Percentiles rank a stretch among this genome's conserved stretches.
These are phyloP conservation scores for Megaustenia siamemsis DNA, from an alignment of 2,888 invertebrate genomes.

Conservation along the genomic window DNA sequence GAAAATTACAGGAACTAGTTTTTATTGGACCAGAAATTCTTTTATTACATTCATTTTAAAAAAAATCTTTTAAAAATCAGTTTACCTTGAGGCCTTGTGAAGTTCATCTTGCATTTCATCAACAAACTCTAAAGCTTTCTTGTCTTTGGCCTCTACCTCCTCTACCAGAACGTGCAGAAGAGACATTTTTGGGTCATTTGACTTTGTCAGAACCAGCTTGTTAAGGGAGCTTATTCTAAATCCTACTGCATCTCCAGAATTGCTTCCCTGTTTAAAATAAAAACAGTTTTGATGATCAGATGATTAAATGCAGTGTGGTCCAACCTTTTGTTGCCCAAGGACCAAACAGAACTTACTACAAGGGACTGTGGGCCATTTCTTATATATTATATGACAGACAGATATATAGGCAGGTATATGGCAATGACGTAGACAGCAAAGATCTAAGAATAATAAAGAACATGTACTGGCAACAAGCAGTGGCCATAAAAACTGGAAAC, in stretches of 20 bases:
- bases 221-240: constrained; percentile 95
- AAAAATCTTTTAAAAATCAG: background rate
- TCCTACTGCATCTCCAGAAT: constrained; percentile 97
- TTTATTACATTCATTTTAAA: background rate
- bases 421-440: too few species aligned
- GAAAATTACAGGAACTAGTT: background rate
- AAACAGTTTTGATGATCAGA: background rate
- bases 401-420: too few species aligned
- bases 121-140: constrained; percentile 79
- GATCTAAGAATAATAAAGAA: too few species aligned
- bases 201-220: constrained; percentile 95
- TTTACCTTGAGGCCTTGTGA: constrained; percentile 72
- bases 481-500: too few species aligned
- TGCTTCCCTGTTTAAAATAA: constrained; percentile 86
- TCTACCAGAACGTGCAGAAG: constrained; percentile 96
- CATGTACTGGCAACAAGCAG: too few species aligned
- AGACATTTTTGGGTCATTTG: constrained; percentile 97
- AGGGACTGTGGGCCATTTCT: too few species aligned
- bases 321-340: too few species aligned
- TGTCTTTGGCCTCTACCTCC: constrained; percentile 79
- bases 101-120: constrained; percentile 76
- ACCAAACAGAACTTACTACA: too few species aligned
- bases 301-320: too few species aligned
- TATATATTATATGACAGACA: too few species aligned
- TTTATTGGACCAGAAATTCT: background rate